Conservation (phyloP, 2,888 invertebrate species). For the Acanthococcus lagerstroemiae region DNA sequence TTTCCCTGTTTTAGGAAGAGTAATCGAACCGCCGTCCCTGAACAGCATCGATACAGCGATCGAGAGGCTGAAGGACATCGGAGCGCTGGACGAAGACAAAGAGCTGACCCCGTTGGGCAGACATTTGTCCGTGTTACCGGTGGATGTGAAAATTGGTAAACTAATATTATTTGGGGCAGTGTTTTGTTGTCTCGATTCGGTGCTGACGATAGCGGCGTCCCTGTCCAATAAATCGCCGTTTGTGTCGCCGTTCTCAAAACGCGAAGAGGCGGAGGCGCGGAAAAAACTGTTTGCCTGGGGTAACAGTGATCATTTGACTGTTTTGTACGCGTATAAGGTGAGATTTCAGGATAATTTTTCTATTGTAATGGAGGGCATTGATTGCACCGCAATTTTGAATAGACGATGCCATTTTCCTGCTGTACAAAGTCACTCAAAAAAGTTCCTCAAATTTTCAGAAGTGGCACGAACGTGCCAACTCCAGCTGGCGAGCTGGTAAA, state of each 20-base stretch:
- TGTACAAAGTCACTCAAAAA: neutral
- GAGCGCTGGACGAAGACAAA: constrained; percentile 64
- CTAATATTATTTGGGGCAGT: constrained; percentile 84
- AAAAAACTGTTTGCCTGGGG: neutral
- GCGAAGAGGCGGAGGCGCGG: constrained; percentile 6
- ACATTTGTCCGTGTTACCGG: constrained; percentile 77
- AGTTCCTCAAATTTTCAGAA: neutral
- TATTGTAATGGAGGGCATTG: too few species aligned
- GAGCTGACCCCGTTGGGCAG: constrained; percentile 75
- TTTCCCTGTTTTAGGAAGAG: neutral
- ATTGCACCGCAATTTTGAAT: neutral
- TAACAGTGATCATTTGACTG: constrained; percentile 54
- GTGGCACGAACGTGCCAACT: neutral
- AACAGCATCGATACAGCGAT: constrained; percentile 60
- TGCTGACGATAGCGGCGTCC: constrained; percentile 79
- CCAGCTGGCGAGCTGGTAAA: neutral
- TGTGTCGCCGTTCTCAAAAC: constrained; percentile 2
- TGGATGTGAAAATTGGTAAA: constrained; percentile 86
- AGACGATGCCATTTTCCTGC: neutral
- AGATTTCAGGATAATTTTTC: neutral
- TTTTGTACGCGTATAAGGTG: constrained; percentile 37
- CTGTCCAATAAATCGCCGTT: constrained; percentile 58
- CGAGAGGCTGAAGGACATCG: constrained; percentile 60
- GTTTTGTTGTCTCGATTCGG: constrained; percentile 83
- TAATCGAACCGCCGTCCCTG: constrained; percentile 61